Conservation (phyloP, 2,113 vertebrate species). For the Callipepla californica region DNA sequence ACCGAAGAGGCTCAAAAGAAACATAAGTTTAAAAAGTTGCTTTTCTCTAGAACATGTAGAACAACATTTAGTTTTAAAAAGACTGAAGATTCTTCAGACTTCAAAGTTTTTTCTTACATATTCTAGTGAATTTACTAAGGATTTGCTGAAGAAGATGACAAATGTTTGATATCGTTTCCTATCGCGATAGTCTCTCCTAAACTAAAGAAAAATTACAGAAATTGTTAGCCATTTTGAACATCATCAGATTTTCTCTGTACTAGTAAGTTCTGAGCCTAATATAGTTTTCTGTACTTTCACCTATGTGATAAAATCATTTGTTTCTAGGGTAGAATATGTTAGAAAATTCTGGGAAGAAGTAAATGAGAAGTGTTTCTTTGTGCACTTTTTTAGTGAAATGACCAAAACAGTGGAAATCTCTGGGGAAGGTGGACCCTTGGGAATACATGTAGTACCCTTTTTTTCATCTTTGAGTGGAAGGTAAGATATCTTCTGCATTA, state of each 20-base stretch:
- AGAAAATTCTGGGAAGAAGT: neutral
- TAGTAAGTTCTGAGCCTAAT: neutral
- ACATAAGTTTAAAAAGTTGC: neutral
- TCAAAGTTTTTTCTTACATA: slow-evolving; percentile 8
- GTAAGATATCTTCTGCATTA: slow-evolving; percentile 78
- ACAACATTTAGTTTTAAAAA: neutral
- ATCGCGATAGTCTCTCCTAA: neutral
- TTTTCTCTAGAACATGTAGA: neutral
- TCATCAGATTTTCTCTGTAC: neutral
- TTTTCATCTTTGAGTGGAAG: slow-evolving; percentile 95
- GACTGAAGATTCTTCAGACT: neutral
- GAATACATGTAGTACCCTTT: slow-evolving; percentile 96
- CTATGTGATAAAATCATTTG: neutral
- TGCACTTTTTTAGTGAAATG: slow-evolving; percentile 80
- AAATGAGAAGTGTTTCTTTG: neutral
- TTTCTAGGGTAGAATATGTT: neutral
- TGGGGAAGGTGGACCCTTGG: slow-evolving; percentile 92
- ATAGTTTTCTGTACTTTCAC: neutral
- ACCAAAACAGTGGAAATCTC: slow-evolving; percentile 93
- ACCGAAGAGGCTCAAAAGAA: neutral
- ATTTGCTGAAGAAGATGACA: neutral
- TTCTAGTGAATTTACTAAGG: slow-evolving; percentile 2
- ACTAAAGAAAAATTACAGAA: neutral
- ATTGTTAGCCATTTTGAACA: neutral
- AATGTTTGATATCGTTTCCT: neutral